Base-by-base conservation (phyloP, 2,888 invertebrate species). In the Unio delphinus region DNA sequence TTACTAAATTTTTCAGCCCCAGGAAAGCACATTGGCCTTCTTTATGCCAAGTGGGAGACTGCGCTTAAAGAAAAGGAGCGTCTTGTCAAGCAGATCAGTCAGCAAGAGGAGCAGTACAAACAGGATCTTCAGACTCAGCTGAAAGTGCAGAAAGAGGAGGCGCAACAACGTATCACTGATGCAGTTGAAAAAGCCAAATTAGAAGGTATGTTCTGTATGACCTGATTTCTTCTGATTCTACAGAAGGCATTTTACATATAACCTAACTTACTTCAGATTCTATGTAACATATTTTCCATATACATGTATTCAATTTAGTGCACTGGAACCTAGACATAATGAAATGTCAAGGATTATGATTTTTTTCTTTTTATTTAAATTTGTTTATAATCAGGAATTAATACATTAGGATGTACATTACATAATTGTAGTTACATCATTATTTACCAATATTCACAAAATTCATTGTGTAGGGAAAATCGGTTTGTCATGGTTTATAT, bases 141-240 rank as follows among this genome's bases (percentile, higher is more conserved):
- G 34, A 77, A 79, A 11, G 69, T 74, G 1, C 72, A 81, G 54
- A 79, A 83, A 28, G 60, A 73, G 20, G 87, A 88, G 58, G 69
- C 80, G 68, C 78, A 83, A 7, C 76, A 79, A 30, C 76, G 69
- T 30, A 71, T 84, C 5, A 67, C 77, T 23, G 88, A 87, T 72
- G 87, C 87, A 45, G 78, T 84, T 18, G 88, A 88, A 65, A 85
- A 82, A 68, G 76, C 87, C 18, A 81, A 74, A 68, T 77, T 87
- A 26, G 86, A 87, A 80, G 83, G 89, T 88, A 72, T 63, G 69
- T 61, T n/a, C 60, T 28, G 23, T 55, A 55, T 61, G 11, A 23
- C 45, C 45, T 45, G 1, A 45, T 45, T 45, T 34, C 28, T 28
- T 28, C 28, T 3, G 28, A 28, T 28, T 28, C 28, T 28, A 28